Conservation (phyloP, 2,797 vertebrate genomes). For the Selene dorsalis region DNA sequence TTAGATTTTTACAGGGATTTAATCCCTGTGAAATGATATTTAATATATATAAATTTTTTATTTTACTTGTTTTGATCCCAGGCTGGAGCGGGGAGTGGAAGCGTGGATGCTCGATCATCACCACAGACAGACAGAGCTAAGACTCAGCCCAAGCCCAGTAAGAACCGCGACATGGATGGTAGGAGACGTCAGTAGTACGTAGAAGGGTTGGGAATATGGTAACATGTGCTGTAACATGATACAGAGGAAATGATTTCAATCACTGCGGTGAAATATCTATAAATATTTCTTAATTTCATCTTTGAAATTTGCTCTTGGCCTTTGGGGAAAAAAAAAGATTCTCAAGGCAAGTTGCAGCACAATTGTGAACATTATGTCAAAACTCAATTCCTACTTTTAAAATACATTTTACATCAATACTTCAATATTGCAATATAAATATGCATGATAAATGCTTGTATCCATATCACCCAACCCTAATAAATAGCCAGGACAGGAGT, state of each 20-base stretch:
- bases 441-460: not conserved
- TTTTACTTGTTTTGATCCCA: constrained; percentile 39
- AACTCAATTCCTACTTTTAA: not conserved
- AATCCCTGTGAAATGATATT: not conserved
- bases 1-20: not conserved
- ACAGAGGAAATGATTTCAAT: not conserved
- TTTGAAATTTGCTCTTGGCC: not conserved
- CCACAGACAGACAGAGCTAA: constrained; percentile 55
- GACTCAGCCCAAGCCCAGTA: constrained; percentile 75
- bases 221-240: not conserved
- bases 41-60: not conserved
- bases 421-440: not conserved
- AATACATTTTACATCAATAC: not conserved
- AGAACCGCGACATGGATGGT: constrained; percentile 92
- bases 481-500: not conserved
- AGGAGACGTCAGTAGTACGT: constrained; percentile 55
- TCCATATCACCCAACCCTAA: constrained; percentile 6
- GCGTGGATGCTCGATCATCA: constrained; percentile 39
- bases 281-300: not conserved
- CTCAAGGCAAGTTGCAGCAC: too few relatives aligned
- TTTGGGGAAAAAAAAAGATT: too few relatives aligned
- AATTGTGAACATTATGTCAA: not conserved
- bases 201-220: constrained; percentile 13
- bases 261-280: too few relatives aligned
- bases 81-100: constrained; percentile 58